Base-by-base conservation (phyloP, 2,888 invertebrate species). In the Drosophila paranaensis region DNA sequence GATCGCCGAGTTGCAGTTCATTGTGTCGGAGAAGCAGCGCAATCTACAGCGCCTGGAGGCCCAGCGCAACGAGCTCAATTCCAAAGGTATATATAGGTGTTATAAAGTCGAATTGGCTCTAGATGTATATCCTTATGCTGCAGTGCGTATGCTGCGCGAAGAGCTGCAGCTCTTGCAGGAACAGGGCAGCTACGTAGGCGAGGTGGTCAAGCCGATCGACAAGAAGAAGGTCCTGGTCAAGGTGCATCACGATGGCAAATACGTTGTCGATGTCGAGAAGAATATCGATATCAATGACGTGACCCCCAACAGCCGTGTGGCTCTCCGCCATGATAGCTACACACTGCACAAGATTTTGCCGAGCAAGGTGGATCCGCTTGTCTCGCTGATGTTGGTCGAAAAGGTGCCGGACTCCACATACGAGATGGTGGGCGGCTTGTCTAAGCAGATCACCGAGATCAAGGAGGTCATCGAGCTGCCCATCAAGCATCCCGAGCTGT, bases 301-400 rank as follows among this genome's bases (percentile, higher is more conserved):
- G 0, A 98, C 98, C 0, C 97, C 99, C 20, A 99, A 99, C 92
- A 98, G 98, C 84, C 95, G 99, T 84, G 99, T 99, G 14, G 99
- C 99, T 11, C 94, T 99, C 39, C 95, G 99, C 53, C 99, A 99
- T 92, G 99, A 99, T 93, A 98, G 98, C 92, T 99, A 99, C 91
- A 98, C 98, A 0, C 94, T 99, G 42, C 99, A 99, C 92, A 99
- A 99, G 94, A 98, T 99, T 82, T 94, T 99, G 16, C 99, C 99
- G 0, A 99, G 98, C 93, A 99, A 99, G 94, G 98, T 99, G 1
- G 99, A 99, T 94, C 99, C 99, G 0, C 94, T 99, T 63, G 99
- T 99, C 0, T 99, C 99, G 1, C 95, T 99, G 72, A 99, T 99
- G 99, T 99, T 99, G 99, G 99, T 99, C 0, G 99, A 99, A 93